These are phyloP conservation scores for Meiosimyza platycephala DNA, from an alignment of 2,888 invertebrate species.

Conservation along the genomic window DNA sequence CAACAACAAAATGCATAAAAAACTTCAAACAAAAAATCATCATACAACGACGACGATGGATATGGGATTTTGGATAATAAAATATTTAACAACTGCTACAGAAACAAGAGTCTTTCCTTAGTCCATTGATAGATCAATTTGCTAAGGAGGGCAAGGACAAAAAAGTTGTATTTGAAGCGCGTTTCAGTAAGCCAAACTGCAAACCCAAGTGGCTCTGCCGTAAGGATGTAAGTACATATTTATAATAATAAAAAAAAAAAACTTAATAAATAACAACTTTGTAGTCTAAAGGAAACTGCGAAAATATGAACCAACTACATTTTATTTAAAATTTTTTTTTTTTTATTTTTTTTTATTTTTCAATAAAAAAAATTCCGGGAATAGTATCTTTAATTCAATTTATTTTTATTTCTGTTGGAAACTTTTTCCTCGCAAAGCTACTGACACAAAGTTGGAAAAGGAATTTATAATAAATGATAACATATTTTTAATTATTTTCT, in stretches of 20 bases:
- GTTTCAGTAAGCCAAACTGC: constrained; percentile 96
- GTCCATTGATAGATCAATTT: constrained; percentile 92
- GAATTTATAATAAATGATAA: too few species aligned
- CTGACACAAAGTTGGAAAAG: too few species aligned
- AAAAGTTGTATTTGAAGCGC: constrained; percentile 91
- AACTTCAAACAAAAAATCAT: constrained; percentile 8
- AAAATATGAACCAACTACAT: too few species aligned
- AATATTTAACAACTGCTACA: constrained; percentile 64
- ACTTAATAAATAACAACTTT: too few species aligned
- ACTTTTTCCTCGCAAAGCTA: too few species aligned
- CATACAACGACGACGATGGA: constrained; percentile 51
- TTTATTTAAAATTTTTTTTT: too few species aligned
- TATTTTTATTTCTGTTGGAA: too few species aligned
- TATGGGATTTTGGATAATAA: constrained; percentile 29
- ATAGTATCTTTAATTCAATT: too few species aligned
- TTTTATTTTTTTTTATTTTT: too few species aligned
- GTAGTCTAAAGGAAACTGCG: too few species aligned
- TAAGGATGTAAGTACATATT: constrained; percentile 82
- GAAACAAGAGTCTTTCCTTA: constrained; percentile 95
- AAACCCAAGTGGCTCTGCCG: constrained; percentile 93
- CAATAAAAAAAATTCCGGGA: too few species aligned
- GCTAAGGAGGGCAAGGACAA: constrained; percentile 97
- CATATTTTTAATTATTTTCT: too few species aligned
- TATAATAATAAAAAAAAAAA: neutral
- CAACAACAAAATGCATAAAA: constrained; percentile 14